Percentiles rank a stretch among this genome's conserved stretches.
Conservation (phyloP, 2,888 invertebrate species). For the Blastobasis adustella region DNA sequence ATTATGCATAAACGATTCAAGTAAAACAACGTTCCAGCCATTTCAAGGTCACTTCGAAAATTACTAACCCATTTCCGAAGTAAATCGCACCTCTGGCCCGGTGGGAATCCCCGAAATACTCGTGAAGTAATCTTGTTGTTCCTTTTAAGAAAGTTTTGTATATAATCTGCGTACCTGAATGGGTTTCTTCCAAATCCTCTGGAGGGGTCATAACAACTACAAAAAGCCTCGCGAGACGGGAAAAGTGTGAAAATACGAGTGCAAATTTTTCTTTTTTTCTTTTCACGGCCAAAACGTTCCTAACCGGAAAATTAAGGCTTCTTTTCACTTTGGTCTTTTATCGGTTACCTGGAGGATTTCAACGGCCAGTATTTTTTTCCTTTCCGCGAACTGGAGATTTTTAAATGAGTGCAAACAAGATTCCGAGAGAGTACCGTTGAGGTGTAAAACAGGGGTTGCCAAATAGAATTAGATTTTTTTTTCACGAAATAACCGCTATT, state of each 20-base stretch:
- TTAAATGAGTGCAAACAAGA: neutral
- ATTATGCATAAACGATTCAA: no score
- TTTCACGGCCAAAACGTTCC: neutral
- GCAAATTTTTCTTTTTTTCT: neutral
- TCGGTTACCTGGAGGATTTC: neutral
- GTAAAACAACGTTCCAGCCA: no score
- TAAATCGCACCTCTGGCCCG: no score
- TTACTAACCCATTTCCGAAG: no score
- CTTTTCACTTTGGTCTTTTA: neutral
- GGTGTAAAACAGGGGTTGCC: no score
- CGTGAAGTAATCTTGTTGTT: no score
- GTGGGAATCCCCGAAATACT: no score
- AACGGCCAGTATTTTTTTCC: neutral
- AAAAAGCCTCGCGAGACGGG: neutral
- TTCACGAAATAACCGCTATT: no score
- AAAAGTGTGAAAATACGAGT: constrained; percentile 1
- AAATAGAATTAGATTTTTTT: no score
- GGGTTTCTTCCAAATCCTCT: neutral
- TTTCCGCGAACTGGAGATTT: neutral
- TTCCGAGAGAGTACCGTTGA: no score
- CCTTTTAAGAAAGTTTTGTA: neutral
- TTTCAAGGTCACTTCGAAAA: no score
- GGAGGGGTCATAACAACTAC: neutral
- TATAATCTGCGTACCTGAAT: neutral
- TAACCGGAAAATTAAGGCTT: constrained; percentile 2